Base-by-base conservation (phyloP, 1,140 invertebrate species). In the Druon quercuslanigerum region DNA sequence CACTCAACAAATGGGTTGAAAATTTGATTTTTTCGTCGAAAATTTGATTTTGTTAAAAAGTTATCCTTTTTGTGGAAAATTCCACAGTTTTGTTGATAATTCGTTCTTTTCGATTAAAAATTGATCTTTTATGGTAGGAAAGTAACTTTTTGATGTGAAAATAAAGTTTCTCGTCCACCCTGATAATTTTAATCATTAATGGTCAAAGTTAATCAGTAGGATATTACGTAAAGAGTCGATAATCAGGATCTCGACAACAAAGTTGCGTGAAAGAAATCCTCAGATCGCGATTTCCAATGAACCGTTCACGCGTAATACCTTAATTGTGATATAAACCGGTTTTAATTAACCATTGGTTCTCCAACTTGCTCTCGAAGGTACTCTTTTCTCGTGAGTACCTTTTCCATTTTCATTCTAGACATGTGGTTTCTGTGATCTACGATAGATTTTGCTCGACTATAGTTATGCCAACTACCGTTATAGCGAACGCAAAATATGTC, bases 401-500 rank as follows among this genome's bases (percentile, higher is more conserved):
- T 66, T 25, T 25, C 12, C 16, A 33, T 66, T 66, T 66, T 40
- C 1, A 66, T 54, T 54, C 50, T 16, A 73, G 19, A 54, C 54
- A 19, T 57, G 25, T 25, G 20, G 56, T 60, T 60, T 60, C 57
- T 33, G 25, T 66, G 60, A 66, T 66, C 60, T 66, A 66, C 33
- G 60, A 66, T 66, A 66, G 60, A 66, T 66, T 66, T 66, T 66
- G 60, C 25, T 66, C 4, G 12, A n/a, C 52, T 56, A 73, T 56
- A 74, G 79, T 82, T 85, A 78, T 85, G 76, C 73, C 80, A 80
- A 72, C 77, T 77, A 82, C 79, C 83, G 80, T 79, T 83, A 73
- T 80, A 80, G 84, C 86, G 85, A 84, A 87, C 85, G 87, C 84
- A 82, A 89, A 90, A 90, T 90, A 90, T 90, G 87, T 90, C 89